Evolutionary conservation across 2,888 invertebrate species (phyloP).

Genomic region (Autographa pulchrina): DNA sequence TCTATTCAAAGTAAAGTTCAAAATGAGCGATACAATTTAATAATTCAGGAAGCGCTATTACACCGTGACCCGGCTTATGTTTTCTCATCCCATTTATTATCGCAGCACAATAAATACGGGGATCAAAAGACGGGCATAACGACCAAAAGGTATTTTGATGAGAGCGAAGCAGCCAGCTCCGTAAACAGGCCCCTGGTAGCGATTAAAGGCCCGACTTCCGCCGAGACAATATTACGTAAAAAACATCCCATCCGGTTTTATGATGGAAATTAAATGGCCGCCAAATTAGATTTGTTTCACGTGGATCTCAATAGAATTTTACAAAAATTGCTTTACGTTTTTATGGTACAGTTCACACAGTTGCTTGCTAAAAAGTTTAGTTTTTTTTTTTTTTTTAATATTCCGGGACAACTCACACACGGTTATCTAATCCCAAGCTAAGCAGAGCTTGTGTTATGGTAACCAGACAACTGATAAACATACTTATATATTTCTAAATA

Average conservation of each 20-base stretch:
- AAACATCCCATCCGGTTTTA: constrained; percentile 60
- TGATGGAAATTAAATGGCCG: constrained; percentile 61
- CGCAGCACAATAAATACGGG: constrained; percentile 48
- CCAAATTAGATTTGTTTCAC: constrained; percentile 66
- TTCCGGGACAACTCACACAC: too few species aligned
- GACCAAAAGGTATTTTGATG: constrained; percentile 50
- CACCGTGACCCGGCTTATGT: constrained; percentile 15
- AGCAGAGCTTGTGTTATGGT: too few species aligned
- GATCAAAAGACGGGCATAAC: constrained; percentile 47
- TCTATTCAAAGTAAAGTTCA: constrained; percentile 11
- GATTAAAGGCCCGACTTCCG: constrained; percentile 56
- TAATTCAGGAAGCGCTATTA: constrained; percentile 24
- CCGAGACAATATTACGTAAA: constrained; percentile 59
- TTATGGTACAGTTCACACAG: neutral
- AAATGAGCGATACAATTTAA: constrained; percentile 21
- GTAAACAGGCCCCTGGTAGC: constrained; percentile 46
- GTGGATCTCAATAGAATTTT: constrained; percentile 51
- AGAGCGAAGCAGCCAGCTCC: constrained; percentile 37
- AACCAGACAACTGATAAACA: too few species aligned
- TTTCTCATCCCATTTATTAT: constrained; percentile 42
- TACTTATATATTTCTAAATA: too few species aligned
- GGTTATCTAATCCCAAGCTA: too few species aligned
- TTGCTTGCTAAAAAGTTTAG: neutral
- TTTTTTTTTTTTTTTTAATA: too few species aligned
- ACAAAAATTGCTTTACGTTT: constrained; percentile 9